Percentiles rank a stretch among this genome's conserved stretches.
These are phyloP conservation scores for Microcebus jonahi DNA, from an alignment of 2,113 vertebrate species.

Conservation along the genomic window DNA sequence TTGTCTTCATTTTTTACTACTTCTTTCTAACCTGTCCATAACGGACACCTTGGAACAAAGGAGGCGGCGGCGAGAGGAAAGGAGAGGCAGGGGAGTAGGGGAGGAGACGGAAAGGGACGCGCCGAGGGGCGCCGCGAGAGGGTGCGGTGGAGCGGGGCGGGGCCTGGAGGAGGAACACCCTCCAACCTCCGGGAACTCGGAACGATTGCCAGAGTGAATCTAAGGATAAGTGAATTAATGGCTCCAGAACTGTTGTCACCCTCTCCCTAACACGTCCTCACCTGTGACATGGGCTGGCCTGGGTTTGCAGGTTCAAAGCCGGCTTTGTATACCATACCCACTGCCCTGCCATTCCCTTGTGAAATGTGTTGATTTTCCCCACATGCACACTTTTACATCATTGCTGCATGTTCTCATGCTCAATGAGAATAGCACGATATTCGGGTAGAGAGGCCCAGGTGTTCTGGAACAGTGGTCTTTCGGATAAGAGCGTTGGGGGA, in stretches of 20 bases:
- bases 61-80: not conserved
- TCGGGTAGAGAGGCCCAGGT: not conserved
- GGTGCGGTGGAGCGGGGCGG: not conserved
- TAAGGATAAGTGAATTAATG: slow-evolving; percentile 14
- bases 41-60: not conserved
- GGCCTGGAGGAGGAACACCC: not conserved
- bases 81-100: not conserved
- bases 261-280: slow-evolving; percentile 42
- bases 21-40: not conserved
- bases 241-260: not conserved
- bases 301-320: slow-evolving; percentile 55
- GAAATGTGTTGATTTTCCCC: slow-evolving; percentile 48
- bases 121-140: not conserved
- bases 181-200: not conserved
- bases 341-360: not conserved
- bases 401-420: slow-evolving; percentile 19
- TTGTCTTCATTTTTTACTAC: not conserved
- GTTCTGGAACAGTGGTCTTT: slow-evolving; percentile 58
- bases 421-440: slow-evolving; percentile 59
- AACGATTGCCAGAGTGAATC: slow-evolving; percentile 17
- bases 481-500: not conserved
- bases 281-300: slow-evolving; percentile 35
- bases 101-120: not conserved
- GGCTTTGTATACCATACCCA: slow-evolving; percentile 52
- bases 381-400: slow-evolving; percentile 31